Percentiles rank a stretch among this genome's conserved stretches.
Evolutionary conservation across 2,888 invertebrate species (phyloP).

Genomic region (Axea sp.): DNA sequence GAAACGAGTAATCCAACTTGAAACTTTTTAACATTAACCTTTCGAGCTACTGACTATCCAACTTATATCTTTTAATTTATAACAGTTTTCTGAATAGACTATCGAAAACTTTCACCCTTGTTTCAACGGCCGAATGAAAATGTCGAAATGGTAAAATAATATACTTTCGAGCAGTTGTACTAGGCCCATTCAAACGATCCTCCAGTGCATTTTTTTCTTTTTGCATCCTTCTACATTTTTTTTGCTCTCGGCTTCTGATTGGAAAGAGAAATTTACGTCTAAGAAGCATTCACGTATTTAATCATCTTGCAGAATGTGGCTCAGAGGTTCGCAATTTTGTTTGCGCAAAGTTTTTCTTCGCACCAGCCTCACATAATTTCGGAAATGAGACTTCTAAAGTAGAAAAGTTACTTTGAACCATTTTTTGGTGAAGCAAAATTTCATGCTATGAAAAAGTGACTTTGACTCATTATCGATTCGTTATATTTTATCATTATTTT

Average conservation of each 20-base stretch:
- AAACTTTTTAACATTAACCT: constrained; percentile 12
- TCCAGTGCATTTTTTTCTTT: background rate
- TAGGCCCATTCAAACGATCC: constrained; percentile 18
- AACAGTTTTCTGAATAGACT: constrained; percentile 25
- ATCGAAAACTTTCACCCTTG: constrained; percentile 38
- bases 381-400: constrained; percentile 54
- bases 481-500: constrained; percentile 34
- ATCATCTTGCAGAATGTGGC: constrained; percentile 42
- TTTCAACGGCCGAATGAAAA: constrained; percentile 19
- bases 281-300: constrained; percentile 37
- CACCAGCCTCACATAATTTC: constrained; percentile 44
- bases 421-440: constrained; percentile 33
- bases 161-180: constrained; percentile 18
- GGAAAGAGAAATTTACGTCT: constrained; percentile 33
- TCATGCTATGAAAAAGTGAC: constrained; percentile 22
- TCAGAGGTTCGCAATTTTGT: constrained; percentile 29
- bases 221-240: background rate
- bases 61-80: constrained; percentile 30
- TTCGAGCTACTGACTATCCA: background rate
- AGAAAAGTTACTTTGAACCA: constrained; percentile 48
- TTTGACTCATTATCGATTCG: constrained; percentile 54
- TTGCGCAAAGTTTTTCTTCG: constrained; percentile 46
- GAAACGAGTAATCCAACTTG: too few species aligned
- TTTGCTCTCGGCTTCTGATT: constrained; percentile 14
- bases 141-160: constrained; percentile 39